phyloP scores from a whole-genome alignment of 1,140 invertebrate species.

The Luehdorfia chinensis region DNA sequence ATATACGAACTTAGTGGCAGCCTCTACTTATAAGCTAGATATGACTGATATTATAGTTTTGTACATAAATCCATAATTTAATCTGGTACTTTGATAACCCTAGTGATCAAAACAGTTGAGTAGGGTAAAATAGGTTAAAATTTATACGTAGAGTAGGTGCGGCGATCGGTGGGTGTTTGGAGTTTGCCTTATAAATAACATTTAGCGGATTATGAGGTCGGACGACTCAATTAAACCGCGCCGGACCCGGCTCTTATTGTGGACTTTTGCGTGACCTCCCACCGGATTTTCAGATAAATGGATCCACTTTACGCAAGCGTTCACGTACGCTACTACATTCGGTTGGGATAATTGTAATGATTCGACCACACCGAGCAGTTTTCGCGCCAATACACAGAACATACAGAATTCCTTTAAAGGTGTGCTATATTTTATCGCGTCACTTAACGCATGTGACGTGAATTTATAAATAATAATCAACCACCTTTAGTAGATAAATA shows the following conservation, averaged over 20 bases:
- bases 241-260: conserved; percentile 64
- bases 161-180: conserved; percentile 39
- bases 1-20: too few species aligned
- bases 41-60: too few species aligned
- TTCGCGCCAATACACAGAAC: conserved; percentile 5
- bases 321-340: too few species aligned
- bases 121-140: conserved; percentile 43
- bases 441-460: neutral
- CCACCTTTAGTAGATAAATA: too few species aligned
- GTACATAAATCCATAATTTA: too few species aligned
- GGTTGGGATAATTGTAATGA: conserved; percentile 43
- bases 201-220: conserved; percentile 71
- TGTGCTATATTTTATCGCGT: neutral
- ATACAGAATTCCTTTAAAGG: conserved; percentile 4
- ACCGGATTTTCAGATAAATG: conserved; percentile 61
- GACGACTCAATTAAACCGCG: conserved; percentile 71
- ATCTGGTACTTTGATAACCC: neutral
- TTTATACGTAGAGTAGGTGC: conserved; percentile 38
- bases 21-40: too few species aligned
- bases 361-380: conserved; percentile 23
- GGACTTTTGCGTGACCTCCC: conserved; percentile 63
- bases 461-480: too few species aligned
- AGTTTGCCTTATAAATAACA: conserved; percentile 66
- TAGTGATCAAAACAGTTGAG: conserved; percentile 7
- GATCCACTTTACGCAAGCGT: conserved; percentile 53